Percentiles rank a stretch among this genome's conserved stretches.
phyloP scores from a whole-genome alignment of 1,140 invertebrate species.

The Drosophila persimilis region DNA sequence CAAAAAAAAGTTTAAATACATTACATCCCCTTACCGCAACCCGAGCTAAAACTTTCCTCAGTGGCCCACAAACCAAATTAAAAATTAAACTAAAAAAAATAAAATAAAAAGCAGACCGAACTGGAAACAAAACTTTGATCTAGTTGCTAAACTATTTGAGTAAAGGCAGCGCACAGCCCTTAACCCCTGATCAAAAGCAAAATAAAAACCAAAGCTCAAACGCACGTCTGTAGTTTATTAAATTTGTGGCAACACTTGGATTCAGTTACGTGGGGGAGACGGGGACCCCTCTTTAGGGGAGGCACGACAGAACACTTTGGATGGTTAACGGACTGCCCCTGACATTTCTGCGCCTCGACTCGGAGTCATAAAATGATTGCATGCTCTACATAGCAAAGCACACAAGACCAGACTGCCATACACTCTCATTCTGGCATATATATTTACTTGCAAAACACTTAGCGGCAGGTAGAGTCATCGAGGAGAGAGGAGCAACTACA shows the following conservation, averaged over 20 bases:
- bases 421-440: slow-evolving; percentile 15
- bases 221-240: slow-evolving; percentile 78
- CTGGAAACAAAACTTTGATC: slow-evolving; percentile 68
- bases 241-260: slow-evolving; percentile 77
- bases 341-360: slow-evolving; percentile 67
- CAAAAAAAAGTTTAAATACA: slow-evolving; percentile 45
- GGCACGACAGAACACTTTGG: slow-evolving; percentile 27
- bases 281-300: too few species aligned
- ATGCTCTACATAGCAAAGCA: slow-evolving; percentile 70
- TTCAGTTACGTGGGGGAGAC: slow-evolving; percentile 29
- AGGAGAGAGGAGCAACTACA: slow-evolving; percentile 30
- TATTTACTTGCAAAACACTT: slow-evolving; percentile 68
- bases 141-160: slow-evolving; percentile 75
- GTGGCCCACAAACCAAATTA: slow-evolving; percentile 67
- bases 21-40: slow-evolving; percentile 31
- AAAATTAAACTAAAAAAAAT: slow-evolving; percentile 58
- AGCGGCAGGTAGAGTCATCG: slow-evolving; percentile 69
- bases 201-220: slow-evolving; percentile 66
- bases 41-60: slow-evolving; percentile 51
- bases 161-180: slow-evolving; percentile 36
- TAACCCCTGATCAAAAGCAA: slow-evolving; percentile 27
- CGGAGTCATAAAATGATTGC: slow-evolving; percentile 78
- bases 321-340: slow-evolving; percentile 63
- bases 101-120: slow-evolving; percentile 35
- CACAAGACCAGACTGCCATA: slow-evolving; percentile 28